Evolutionary conservation across 2,113 vertebrate species (phyloP).

Genomic region (Carlito syrichta): DNA sequence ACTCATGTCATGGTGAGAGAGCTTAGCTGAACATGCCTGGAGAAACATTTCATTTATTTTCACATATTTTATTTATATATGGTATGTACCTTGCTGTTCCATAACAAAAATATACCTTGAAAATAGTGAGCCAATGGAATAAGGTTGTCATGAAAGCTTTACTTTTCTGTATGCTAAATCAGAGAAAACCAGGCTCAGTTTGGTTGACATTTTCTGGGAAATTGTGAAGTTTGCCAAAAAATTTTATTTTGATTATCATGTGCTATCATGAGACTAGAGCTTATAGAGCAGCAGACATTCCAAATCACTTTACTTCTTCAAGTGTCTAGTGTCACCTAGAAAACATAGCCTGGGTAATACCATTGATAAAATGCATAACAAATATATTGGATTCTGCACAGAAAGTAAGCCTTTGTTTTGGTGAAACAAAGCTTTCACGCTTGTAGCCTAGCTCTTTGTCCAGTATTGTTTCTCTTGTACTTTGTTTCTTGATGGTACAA

Average conservation of each 20-base stretch:
- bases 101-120: conserved; percentile 16
- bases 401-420: not conserved
- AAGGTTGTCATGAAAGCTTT: not conserved
- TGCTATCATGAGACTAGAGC: not conserved
- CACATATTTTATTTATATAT: not conserved
- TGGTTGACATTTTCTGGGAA: not conserved
- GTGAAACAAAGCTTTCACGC: not conserved
- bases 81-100: not conserved
- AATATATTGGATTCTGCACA: not conserved
- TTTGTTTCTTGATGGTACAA: not conserved
- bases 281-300: not conserved
- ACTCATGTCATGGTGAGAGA: not conserved
- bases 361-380: not conserved
- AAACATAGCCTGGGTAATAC: not conserved
- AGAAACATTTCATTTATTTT: not conserved
- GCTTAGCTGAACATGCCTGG: not conserved
- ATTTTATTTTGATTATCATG: conserved; percentile 17
- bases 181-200: not conserved
- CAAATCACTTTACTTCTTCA: not conserved
- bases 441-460: not conserved
- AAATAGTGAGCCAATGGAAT: not conserved
- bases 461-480: not conserved
- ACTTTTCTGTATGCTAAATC: not conserved
- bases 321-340: not conserved
- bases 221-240: not conserved